phyloP scores from a whole-genome alignment of 2,797 vertebrate genomes.

The Cyprinella venusta region DNA sequence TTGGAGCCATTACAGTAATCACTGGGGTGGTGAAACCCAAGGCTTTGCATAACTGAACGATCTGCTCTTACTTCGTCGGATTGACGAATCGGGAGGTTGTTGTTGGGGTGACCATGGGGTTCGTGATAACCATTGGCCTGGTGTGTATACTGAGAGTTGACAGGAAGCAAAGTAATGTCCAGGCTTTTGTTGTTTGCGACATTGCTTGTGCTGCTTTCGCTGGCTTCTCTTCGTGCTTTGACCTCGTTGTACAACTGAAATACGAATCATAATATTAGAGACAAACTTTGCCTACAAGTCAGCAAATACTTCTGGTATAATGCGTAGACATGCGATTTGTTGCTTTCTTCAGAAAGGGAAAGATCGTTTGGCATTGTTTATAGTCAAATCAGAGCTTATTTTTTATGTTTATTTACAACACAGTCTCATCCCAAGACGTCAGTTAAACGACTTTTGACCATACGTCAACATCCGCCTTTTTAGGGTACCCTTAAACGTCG shows the following conservation, averaged over 20 bases:
- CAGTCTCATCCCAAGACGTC: too few relatives aligned
- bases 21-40: constrained; percentile 59
- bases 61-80: background rate
- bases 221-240: constrained; percentile 88
- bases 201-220: constrained; percentile 69
- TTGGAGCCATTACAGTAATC: constrained; percentile 54
- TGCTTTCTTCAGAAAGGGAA: constrained; percentile 2
- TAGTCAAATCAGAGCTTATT: background rate
- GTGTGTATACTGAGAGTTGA: constrained; percentile 55
- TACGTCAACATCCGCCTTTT: too few relatives aligned
- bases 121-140: constrained; percentile 57
- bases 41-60: constrained; percentile 20
- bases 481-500: too few relatives aligned
- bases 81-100: constrained; percentile 13
- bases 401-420: background rate
- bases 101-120: constrained; percentile 18
- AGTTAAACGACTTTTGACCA: too few relatives aligned
- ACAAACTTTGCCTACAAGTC: background rate
- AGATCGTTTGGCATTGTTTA: background rate
- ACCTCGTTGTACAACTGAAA: constrained; percentile 94
- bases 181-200: constrained; percentile 68
- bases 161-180: constrained; percentile 70
- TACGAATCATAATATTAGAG: constrained; percentile 36
- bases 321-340: constrained; percentile 29
- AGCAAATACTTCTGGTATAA: background rate